These are phyloP conservation scores for Leptinotarsa texana DNA, from an alignment of 1,140 invertebrate genomes.

Conservation along the genomic window DNA sequence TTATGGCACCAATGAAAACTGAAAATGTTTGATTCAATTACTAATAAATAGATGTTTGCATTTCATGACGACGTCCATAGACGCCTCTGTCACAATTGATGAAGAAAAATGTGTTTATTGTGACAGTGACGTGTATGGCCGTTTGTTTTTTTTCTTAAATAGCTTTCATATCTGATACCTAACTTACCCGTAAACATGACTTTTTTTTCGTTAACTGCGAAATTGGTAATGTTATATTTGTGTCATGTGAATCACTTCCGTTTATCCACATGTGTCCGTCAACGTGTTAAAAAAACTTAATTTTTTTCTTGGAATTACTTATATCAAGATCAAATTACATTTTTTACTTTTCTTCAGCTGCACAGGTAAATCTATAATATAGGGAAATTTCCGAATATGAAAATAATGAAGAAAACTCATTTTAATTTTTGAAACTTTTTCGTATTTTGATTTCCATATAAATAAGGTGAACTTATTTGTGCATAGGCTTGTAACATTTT, in stretches of 20 bases:
- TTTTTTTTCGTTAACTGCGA: neutral
- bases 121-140: neutral
- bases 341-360: too few relatives aligned
- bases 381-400: too few relatives aligned
- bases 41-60: neutral
- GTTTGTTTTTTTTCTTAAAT: neutral
- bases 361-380: too few relatives aligned
- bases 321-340: too few relatives aligned
- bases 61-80: constrained; percentile 2
- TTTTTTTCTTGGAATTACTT: too few relatives aligned
- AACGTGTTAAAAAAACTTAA: neutral
- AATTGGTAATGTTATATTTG: constrained; percentile 1
- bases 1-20: constrained; percentile 10
- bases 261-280: neutral
- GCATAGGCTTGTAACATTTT: too few relatives aligned
- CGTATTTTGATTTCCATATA: too few relatives aligned
- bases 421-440: too few relatives aligned
- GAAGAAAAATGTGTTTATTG: constrained; percentile 6
- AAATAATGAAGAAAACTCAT: too few relatives aligned
- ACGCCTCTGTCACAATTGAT: neutral
- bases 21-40: constrained; percentile 2
- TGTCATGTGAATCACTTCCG: neutral
- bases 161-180: neutral
- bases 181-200: constrained; percentile 1
- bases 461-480: too few relatives aligned